Base-by-base conservation (phyloP, 1,140 invertebrate species). In the Drosophila orena region DNA sequence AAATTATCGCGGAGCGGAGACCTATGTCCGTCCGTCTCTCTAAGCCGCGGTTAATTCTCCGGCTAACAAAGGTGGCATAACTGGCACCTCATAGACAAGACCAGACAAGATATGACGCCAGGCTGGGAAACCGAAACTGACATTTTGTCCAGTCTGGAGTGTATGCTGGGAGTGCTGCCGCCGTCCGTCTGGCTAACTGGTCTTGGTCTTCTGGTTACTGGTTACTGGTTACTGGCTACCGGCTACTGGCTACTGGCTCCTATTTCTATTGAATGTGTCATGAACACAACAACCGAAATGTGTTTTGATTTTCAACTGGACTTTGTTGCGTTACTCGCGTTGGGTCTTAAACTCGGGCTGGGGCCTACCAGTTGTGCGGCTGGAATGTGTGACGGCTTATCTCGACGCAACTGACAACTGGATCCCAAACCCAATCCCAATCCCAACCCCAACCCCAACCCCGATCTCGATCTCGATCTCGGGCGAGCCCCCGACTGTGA, bases 311-410 rank as follows among this genome's bases (percentile, higher is more conserved):
- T 89, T 89, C 77, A 84, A 71, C 72, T 80, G 81, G 76, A 79
- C 70, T 70, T 74, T 84, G 70, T 81, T 69, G 64, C 59, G 77
- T 81, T 81, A 76, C 74, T 89, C 80, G 73, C 62, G 70, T 37
- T 71, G 52, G 54, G 52, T 44, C 49, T 58, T 42, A 15, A 24
- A 38, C 27, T 64, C 62, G 30, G 55, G 42, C 54, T 53, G 69
- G 60, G 69, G 46, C 4, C 12, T 14, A 40, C 66, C 76, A 53
- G 79, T 81, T 88, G 54, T 35, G 35, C 15, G 62, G 55, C 49
- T 89, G 85, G 84, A 88, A 88, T 88, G 83, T 91, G 79, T 88
- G 88, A 91, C 88, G 85, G 88, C 88, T 91, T 91, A 91, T 91
- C 88, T 88, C 81, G 88, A 73, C 68, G 56, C 76, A 80, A 91